These are phyloP conservation scores for Fregata magnificens DNA, from an alignment of 2,113 vertebrate genomes.

Conservation along the genomic window DNA sequence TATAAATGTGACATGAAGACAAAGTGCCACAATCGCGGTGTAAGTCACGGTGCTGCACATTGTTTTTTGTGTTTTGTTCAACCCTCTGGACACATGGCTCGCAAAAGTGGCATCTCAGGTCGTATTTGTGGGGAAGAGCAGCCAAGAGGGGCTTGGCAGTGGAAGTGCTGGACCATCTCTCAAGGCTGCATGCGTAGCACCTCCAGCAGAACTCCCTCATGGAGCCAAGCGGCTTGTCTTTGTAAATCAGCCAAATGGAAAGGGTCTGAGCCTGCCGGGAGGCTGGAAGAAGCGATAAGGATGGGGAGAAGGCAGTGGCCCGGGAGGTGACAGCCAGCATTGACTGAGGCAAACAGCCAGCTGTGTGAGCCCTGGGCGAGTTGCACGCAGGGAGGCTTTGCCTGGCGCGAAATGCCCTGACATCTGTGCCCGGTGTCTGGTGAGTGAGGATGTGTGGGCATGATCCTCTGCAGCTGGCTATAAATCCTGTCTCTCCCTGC, in stretches of 20 bases:
- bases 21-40: background rate
- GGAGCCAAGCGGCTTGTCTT: background rate
- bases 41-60: background rate
- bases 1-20: background rate
- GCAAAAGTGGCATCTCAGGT: fast-evolving
- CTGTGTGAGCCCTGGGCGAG: fast-evolving
- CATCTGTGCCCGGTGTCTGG: background rate
- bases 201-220: background rate
- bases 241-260: background rate
- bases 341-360: background rate
- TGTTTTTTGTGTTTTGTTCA: too few relatives aligned
- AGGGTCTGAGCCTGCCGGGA: background rate
- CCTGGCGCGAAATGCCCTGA: background rate
- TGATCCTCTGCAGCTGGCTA: too few relatives aligned
- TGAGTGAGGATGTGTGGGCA: background rate
- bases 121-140: too few relatives aligned
- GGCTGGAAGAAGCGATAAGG: background rate
- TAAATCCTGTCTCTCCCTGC: background rate
- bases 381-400: background rate
- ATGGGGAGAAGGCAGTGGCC: background rate
- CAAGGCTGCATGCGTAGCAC: fast-evolving
- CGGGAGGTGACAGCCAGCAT: background rate
- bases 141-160: background rate
- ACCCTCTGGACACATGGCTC: background rate
- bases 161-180: background rate